phyloP scores from a whole-genome alignment of 2,888 invertebrate genomes.

The Nephrotoma flavescens region DNA sequence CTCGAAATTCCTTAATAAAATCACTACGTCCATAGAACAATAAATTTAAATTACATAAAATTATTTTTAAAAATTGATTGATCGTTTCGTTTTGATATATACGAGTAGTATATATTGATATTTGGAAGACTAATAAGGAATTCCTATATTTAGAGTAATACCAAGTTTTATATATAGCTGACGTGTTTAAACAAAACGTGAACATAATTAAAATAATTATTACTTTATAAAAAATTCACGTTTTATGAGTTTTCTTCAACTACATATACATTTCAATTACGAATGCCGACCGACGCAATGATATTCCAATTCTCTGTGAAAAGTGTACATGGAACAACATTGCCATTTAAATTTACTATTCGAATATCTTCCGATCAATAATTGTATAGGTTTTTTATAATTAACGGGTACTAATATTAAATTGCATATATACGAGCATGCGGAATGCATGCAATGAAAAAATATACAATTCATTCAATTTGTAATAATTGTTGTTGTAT shows the following conservation, averaged over 20 bases:
- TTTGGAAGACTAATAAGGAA: neutral
- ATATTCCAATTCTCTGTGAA: neutral
- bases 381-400: neutral
- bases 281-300: neutral
- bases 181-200: neutral
- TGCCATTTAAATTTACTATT: neutral
- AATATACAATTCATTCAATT: too few relatives aligned
- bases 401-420: too few relatives aligned
- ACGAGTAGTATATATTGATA: neutral
- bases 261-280: neutral
- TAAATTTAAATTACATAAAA: too few relatives aligned
- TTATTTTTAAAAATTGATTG: too few relatives aligned
- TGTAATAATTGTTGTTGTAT: too few relatives aligned
- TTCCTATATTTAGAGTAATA: neutral
- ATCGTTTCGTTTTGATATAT: too few relatives aligned
- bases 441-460: too few relatives aligned
- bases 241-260: neutral
- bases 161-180: neutral
- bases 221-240: neutral
- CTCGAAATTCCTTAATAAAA: too few relatives aligned
- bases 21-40: too few relatives aligned
- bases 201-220: neutral
- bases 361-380: neutral
- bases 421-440: too few relatives aligned
- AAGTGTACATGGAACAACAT: neutral